A percentile compares a stretch with the other conserved stretches of the same genome.
Conservation (phyloP, 2,888 invertebrate species). For the Creontiades dilutus region DNA sequence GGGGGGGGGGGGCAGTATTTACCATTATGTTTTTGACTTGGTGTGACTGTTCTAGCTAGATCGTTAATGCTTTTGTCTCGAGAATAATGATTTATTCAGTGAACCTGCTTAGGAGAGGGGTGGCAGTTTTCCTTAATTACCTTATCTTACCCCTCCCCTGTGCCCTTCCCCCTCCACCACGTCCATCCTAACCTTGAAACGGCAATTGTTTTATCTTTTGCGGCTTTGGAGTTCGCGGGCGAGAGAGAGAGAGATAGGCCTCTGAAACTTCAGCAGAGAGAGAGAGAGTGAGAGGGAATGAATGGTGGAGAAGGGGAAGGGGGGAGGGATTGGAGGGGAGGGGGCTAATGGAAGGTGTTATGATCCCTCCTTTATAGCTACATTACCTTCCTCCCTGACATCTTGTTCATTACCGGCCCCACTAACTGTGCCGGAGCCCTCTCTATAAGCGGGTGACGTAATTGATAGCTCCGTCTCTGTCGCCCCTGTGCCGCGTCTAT, state of each 20-base stretch:
- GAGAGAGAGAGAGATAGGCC: too few species aligned
- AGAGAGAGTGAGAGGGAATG: too few species aligned
- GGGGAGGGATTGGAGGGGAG: too few species aligned
- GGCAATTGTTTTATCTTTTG: not conserved
- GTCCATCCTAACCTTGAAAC: not conserved
- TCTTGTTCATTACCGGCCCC: not conserved
- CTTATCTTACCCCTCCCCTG: not conserved
- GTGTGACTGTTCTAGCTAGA: too few species aligned
- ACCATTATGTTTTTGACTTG: too few species aligned
- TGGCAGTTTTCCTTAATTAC: not conserved
- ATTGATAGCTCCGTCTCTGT: not conserved
- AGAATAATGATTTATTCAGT: not conserved
- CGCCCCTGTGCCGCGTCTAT: not conserved
- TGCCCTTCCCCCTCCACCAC: not conserved
- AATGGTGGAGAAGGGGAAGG: too few species aligned
- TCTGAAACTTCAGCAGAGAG: too few species aligned
- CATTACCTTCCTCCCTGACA: not conserved
- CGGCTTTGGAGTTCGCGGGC: not conserved
- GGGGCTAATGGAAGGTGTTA: not conserved
- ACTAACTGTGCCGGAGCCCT: not conserved
- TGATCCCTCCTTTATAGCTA: not conserved
- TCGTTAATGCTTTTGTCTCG: not conserved
- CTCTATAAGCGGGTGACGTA: not conserved
- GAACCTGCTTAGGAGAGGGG: not conserved
- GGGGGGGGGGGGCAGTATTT: too few species aligned